Base-by-base conservation (phyloP, 2,888 invertebrate genomes). In the Campoletis raptor region DNA sequence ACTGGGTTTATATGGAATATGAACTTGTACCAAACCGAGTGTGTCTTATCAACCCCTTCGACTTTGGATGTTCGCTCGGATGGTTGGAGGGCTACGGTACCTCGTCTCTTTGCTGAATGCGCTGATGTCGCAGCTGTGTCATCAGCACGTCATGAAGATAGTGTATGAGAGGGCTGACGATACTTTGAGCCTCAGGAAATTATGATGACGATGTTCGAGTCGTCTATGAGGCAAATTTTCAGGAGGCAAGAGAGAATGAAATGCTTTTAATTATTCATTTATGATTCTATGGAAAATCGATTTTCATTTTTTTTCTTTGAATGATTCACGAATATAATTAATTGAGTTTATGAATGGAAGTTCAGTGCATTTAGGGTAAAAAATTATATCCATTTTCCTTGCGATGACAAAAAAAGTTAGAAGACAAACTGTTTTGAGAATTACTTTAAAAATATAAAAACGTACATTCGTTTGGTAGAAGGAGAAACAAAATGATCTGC, bases 41-140 rank as follows among this genome's bases (percentile, higher is more conserved):
- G 76, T 76, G 78, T 76, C 76, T 85, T 85, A 85, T 83, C 82
- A 85, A 79, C 74, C 70, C 82, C 21, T 48, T 72, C 48, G 80
- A 64, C 21, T 73, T 69, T 61, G 61, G 54, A 82, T 76, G 74
- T 69, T 85, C 69, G 30, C 78, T 74, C 24, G 12, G 45, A 48
- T 52, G 48, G 74, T 79, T 18, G 24, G 69, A 36, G 45, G n/a
- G 54, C 18, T 52, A 6, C n/a, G 18, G 30, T 10, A 12, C 40
- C 69, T 30, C 30, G 30, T 30, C 30, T 3, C 30, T 37, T 72
- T 37, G 45, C 72, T 37, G 52, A 79, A 85, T 70, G 52, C 76
- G 82, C 85, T 83, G 85, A 85, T 76, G 69, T 64, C 73, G 77
- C 81, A 85, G 85, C 81, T 85, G 78, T 69, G 79, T 83, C 82